Percentiles rank a stretch among this genome's conserved stretches.
Conservation (phyloP, 2,113 vertebrate species). For the Embiotoca jacksoni region DNA sequence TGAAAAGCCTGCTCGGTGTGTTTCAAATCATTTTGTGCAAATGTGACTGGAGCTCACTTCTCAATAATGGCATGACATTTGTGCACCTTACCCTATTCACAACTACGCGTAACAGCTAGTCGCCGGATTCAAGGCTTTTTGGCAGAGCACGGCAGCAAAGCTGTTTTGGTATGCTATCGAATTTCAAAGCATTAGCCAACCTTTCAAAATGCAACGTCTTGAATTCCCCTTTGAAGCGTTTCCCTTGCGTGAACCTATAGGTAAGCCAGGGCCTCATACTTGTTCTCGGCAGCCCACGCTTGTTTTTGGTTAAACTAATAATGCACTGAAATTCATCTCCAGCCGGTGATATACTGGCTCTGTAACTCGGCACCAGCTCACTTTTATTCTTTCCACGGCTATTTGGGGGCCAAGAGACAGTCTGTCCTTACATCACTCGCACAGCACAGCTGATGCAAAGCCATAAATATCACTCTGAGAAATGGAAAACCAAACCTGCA, state of each 20-base stretch:
- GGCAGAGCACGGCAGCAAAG: constrained; percentile 42
- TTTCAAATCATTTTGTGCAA: constrained; percentile 6
- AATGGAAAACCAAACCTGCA: constrained; percentile 74
- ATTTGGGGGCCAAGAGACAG: constrained; percentile 75
- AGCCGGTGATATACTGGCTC: constrained; percentile 34
- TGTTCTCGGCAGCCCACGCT: constrained; percentile 11
- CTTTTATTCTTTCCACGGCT: constrained; percentile 81
- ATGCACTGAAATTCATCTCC: constrained; percentile 45
- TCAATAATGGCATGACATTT: not conserved
- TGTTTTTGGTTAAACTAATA: constrained; percentile 50
- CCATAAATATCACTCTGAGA: constrained; percentile 85
- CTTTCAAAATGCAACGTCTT: constrained; percentile 51
- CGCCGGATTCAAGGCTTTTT: constrained; percentile 42
- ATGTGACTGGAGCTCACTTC: not conserved
- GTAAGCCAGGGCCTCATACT: constrained; percentile 19
- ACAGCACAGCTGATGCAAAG: constrained; percentile 78
- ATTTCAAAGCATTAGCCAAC: constrained; percentile 68
- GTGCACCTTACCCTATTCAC: constrained; percentile 2
- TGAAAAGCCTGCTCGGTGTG: not conserved
- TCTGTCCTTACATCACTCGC: constrained; percentile 80
- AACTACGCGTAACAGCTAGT: constrained; percentile 1
- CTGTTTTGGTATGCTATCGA: constrained; percentile 46
- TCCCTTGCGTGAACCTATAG: constrained; percentile 29
- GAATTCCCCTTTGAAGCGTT: constrained; percentile 50
- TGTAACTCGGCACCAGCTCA: constrained; percentile 68